Evolutionary conservation across 2,888 invertebrate genomes (phyloP).

Genomic region (Galerucella calmariensis): DNA sequence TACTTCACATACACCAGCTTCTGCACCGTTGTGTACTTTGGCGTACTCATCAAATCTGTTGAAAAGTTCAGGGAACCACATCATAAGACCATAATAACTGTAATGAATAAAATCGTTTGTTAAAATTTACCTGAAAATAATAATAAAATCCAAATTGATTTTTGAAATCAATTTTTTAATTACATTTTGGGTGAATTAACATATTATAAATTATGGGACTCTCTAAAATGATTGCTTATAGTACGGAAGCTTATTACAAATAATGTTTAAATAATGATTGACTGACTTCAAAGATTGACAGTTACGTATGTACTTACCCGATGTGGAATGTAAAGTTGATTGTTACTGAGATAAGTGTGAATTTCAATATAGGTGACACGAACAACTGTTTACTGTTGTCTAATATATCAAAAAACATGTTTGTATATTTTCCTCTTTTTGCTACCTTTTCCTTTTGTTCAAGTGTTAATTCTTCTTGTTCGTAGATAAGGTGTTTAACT

Average conservation of each 20-base stretch:
- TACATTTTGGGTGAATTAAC: too few relatives aligned
- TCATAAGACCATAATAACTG: slow-evolving; percentile 93
- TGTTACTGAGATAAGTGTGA: slow-evolving; percentile 85
- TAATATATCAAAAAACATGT: slow-evolving; percentile 80
- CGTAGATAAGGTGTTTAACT: slow-evolving; percentile 76
- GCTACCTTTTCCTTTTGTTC: slow-evolving; percentile 64
- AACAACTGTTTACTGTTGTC: slow-evolving; percentile 86
- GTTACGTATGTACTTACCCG: slow-evolving; percentile 69
- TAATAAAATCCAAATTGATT: too few relatives aligned
- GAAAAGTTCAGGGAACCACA: slow-evolving; percentile 97
- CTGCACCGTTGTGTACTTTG: slow-evolving; percentile 73
- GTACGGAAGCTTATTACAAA: background rate
- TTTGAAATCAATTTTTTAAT: too few relatives aligned
- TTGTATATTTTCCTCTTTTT: slow-evolving; percentile 74
- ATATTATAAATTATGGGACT: too few relatives aligned
- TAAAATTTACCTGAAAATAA: too few relatives aligned
- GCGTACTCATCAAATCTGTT: slow-evolving; percentile 88
- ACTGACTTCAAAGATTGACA: too few relatives aligned
- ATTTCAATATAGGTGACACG: slow-evolving; percentile 82
- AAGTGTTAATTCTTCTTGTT: slow-evolving; percentile 55
- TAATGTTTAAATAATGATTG: background rate
- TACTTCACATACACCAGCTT: slow-evolving; percentile 80
- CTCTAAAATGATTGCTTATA: background rate
- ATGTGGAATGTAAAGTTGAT: slow-evolving; percentile 95
- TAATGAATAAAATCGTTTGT: slow-evolving; percentile 38